Evolutionary conservation across 1,140 invertebrate species (phyloP).

Genomic region (Gerris buenoi): DNA sequence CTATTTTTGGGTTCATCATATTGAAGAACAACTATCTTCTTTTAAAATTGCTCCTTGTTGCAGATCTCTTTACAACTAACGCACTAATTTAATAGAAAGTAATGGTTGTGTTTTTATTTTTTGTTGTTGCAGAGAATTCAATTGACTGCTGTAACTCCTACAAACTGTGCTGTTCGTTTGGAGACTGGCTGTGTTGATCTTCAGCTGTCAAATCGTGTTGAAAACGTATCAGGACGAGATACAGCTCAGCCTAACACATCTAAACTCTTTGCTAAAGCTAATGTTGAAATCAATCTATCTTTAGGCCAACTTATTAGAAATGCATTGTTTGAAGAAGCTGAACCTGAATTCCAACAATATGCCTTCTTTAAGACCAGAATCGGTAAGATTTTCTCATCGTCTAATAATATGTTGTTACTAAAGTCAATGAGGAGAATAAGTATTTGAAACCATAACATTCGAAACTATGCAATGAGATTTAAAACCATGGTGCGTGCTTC

Average conservation of each 20-base stretch:
- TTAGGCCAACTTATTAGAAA: constrained; percentile 86
- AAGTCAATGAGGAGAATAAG: too few relatives aligned
- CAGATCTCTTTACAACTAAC: too few relatives aligned
- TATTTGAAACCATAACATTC: too few relatives aligned
- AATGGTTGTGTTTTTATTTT: too few relatives aligned
- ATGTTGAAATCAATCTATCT: constrained; percentile 87
- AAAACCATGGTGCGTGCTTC: too few relatives aligned
- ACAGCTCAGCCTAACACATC: constrained; percentile 41
- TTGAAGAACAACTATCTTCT: too few relatives aligned
- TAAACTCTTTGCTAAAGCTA: constrained; percentile 81
- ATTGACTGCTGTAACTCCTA: constrained; percentile 93
- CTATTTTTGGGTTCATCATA: too few relatives aligned
- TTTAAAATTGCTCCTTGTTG: too few relatives aligned
- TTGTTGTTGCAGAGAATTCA: constrained; percentile 63
- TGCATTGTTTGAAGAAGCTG: constrained; percentile 88
- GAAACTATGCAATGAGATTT: too few relatives aligned
- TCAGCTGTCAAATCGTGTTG: constrained; percentile 82
- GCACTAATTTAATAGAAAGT: too few relatives aligned
- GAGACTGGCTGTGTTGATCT: constrained; percentile 85
- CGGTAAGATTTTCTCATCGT: constrained; percentile 30
- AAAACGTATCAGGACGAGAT: constrained; percentile 52
- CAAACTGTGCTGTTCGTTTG: constrained; percentile 84
- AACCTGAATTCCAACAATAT: constrained; percentile 90
- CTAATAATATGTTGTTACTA: too few relatives aligned
- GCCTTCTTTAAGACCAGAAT: constrained; percentile 94